phyloP scores from a whole-genome alignment of 2,113 vertebrate species.

The Campylorhamphus procurvoides region DNA sequence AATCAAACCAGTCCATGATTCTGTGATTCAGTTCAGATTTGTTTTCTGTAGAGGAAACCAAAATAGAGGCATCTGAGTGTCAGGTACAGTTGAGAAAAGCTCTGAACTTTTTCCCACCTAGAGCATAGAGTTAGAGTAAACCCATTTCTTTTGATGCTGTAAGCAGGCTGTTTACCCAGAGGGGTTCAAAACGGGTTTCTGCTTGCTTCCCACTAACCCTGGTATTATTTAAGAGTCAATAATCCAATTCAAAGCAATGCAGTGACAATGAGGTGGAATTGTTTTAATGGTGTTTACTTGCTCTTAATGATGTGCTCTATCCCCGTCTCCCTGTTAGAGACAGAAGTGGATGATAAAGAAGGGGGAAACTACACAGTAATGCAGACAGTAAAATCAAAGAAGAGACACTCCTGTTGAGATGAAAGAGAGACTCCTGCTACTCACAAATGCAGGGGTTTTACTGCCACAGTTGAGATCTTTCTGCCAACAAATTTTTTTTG shows the following conservation, averaged over 20 bases:
- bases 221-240: constrained; percentile 18
- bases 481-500: neutral
- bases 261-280: neutral
- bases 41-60: neutral
- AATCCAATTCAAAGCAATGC: constrained; percentile 24
- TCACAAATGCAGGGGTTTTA: neutral
- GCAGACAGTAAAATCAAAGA: constrained; percentile 42
- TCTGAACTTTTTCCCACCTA: neutral
- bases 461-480: neutral
- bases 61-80: neutral
- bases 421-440: constrained; percentile 7
- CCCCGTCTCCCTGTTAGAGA: neutral
- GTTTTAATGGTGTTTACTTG: constrained; percentile 22
- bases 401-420: constrained; percentile 10
- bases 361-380: neutral
- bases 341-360: neutral
- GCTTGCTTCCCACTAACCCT: neutral
- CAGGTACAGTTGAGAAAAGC: neutral
- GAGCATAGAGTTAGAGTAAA: neutral
- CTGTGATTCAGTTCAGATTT: neutral
- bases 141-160: neutral
- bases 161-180: neutral
- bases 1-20: neutral
- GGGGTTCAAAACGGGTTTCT: neutral
- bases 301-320: constrained; percentile 8